phyloP scores from a whole-genome alignment of 2,888 invertebrate species.

The Aleiodes testaceus region DNA sequence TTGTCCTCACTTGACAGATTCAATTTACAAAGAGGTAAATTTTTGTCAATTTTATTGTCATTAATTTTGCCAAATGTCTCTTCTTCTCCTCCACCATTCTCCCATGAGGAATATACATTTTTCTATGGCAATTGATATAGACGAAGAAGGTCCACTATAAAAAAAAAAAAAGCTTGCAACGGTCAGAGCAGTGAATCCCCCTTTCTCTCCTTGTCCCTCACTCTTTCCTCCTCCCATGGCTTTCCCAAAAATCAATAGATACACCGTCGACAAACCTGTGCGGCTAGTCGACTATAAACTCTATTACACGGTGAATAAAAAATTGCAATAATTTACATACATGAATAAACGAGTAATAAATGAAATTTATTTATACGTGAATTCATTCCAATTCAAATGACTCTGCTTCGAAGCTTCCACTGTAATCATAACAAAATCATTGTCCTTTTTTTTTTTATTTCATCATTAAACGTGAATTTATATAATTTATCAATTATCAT shows the following conservation, averaged over 20 bases:
- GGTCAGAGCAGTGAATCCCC: constrained; percentile 36
- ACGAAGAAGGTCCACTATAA: constrained; percentile 44
- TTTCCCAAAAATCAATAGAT: constrained; percentile 67
- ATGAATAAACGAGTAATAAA: not conserved
- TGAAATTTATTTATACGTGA: not conserved
- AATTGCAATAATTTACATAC: constrained; percentile 28
- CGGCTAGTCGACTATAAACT: constrained; percentile 54
- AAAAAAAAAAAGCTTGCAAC: constrained; percentile 25
- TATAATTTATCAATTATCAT: not conserved
- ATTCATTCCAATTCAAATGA: not conserved
- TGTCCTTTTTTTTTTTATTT: not conserved
- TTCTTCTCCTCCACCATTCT: no score
- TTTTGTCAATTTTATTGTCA: constrained; percentile 14
- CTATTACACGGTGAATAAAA: constrained; percentile 35
- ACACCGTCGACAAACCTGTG: constrained; percentile 58
- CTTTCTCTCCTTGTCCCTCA: constrained; percentile 46
- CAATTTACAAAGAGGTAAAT: constrained; percentile 41
- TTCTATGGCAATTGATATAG: constrained; percentile 50
- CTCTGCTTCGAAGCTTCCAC: not conserved
- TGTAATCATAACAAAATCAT: not conserved
- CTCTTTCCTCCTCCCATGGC: constrained; percentile 56
- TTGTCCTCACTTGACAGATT: constrained; percentile 34
- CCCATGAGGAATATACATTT: not conserved
- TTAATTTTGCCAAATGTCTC: not conserved
- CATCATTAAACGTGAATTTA: not conserved